phyloP scores from a whole-genome alignment of 2,888 invertebrate species.

The Pantelozetes paolii region DNA sequence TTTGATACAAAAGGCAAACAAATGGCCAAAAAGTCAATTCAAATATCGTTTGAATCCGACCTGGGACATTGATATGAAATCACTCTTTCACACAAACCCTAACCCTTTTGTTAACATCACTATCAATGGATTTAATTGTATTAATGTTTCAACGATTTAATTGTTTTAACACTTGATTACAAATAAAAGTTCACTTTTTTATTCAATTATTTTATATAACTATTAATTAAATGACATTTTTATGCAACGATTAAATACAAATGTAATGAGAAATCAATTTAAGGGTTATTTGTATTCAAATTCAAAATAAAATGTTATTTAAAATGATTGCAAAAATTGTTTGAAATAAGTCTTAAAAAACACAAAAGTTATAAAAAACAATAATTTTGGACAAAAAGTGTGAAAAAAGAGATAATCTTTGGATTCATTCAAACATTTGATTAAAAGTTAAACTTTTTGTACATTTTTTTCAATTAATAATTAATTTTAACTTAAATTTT shows the following conservation, averaged over 20 bases:
- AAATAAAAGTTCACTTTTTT: background rate
- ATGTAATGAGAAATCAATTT: background rate
- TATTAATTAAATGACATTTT: background rate
- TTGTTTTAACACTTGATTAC: no score
- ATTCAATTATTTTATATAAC: background rate
- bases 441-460: background rate
- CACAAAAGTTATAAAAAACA: background rate
- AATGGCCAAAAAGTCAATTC: no score
- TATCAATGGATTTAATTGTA: no score
- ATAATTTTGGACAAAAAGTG: background rate
- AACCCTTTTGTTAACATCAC: no score
- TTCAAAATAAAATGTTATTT: background rate
- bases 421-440: background rate
- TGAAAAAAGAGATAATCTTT: background rate
- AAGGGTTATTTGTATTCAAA: background rate
- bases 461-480: background rate
- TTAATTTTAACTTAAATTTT: background rate
- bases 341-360: background rate
- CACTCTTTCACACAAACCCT: no score
- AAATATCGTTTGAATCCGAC: no score
- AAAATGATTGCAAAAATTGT: background rate
- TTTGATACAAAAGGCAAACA: no score
- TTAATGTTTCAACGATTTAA: no score
- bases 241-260: slow-evolving; percentile 1
- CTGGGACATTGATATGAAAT: no score